phyloP scores from a whole-genome alignment of 2,888 invertebrate genomes.

The Drosophila trichaetosa region DNA sequence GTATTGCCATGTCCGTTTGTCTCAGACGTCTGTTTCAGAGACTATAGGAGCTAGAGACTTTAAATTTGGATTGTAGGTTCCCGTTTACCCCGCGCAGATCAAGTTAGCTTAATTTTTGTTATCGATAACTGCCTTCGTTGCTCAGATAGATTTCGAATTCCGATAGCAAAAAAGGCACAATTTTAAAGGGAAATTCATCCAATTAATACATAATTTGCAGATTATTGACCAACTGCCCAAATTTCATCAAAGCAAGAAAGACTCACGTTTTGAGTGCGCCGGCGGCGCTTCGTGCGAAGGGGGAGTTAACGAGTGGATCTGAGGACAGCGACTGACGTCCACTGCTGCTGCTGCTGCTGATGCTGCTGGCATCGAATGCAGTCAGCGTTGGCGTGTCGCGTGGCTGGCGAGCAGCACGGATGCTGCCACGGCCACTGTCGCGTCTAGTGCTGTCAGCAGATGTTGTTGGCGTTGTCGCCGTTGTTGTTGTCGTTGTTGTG shows the following conservation, averaged over 20 bases:
- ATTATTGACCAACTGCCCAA: not conserved
- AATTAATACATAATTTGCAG: not conserved
- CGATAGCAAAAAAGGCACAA: not conserved
- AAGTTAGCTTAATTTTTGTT: not conserved
- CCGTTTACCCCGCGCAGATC: not conserved
- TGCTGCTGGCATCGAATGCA: conserved; percentile 22
- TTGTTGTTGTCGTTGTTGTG: conserved; percentile 43
- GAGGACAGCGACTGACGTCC: conserved; percentile 40
- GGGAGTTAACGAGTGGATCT: conserved; percentile 1
- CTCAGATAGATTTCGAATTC: not conserved
- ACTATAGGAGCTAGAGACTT: not conserved
- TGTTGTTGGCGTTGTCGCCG: conserved; percentile 21
- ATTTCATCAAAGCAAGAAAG: conserved; percentile 6
- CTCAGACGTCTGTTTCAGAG: not conserved
- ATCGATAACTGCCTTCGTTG: not conserved
- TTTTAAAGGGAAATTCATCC: not conserved
- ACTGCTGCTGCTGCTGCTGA: conserved; percentile 30
- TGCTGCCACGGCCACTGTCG: conserved; percentile 42
- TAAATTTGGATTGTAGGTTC: not conserved
- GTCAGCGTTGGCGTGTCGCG: conserved; percentile 62
- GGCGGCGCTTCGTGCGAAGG: conserved; percentile 12
- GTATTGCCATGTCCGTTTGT: not conserved
- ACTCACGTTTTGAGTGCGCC: conserved; percentile 83
- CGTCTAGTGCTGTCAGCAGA: conserved; percentile 13
- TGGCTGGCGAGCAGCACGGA: conserved; percentile 64